These are phyloP conservation scores for Chelon auratus DNA, from an alignment of 2,797 vertebrate genomes.

Conservation along the genomic window DNA sequence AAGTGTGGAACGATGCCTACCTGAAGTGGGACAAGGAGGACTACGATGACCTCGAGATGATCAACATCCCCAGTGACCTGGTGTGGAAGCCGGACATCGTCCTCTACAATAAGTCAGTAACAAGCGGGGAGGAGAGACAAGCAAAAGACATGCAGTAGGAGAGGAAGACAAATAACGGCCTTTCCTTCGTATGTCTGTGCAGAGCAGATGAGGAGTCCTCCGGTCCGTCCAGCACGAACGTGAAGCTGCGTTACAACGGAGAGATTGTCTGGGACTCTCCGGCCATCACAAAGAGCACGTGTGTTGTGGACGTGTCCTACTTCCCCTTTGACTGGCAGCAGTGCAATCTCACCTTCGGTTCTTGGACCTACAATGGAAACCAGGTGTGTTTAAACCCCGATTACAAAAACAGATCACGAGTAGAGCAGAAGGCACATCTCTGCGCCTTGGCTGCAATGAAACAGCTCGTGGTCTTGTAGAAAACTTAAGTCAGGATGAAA, in stretches of 20 bases:
- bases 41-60: slow-evolving; percentile 95
- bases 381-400: slow-evolving; percentile 78
- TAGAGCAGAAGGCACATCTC: too few relatives aligned
- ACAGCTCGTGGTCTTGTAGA: too few relatives aligned
- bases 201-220: slow-evolving; percentile 95
- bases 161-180: background rate
- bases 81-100: slow-evolving; percentile 99
- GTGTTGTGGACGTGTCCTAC: slow-evolving; percentile 96
- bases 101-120: slow-evolving; percentile 96
- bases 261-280: slow-evolving; percentile 97
- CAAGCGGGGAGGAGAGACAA: background rate
- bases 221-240: slow-evolving; percentile 91
- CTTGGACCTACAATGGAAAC: slow-evolving; percentile 99
- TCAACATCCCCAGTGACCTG: slow-evolving; percentile 94
- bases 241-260: slow-evolving; percentile 94
- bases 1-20: slow-evolving; percentile 93
- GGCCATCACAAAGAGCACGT: slow-evolving; percentile 97
- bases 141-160: background rate
- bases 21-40: slow-evolving; percentile 94
- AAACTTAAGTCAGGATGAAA: too few relatives aligned
- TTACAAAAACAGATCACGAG: too few relatives aligned
- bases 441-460: too few relatives aligned
- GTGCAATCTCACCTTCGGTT: slow-evolving; percentile 97
- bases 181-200: slow-evolving; percentile 15
- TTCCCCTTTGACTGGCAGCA: slow-evolving; percentile 97